These are phyloP conservation scores for Acomys russatus DNA, from an alignment of 2,797 vertebrate genomes.

Conservation along the genomic window DNA sequence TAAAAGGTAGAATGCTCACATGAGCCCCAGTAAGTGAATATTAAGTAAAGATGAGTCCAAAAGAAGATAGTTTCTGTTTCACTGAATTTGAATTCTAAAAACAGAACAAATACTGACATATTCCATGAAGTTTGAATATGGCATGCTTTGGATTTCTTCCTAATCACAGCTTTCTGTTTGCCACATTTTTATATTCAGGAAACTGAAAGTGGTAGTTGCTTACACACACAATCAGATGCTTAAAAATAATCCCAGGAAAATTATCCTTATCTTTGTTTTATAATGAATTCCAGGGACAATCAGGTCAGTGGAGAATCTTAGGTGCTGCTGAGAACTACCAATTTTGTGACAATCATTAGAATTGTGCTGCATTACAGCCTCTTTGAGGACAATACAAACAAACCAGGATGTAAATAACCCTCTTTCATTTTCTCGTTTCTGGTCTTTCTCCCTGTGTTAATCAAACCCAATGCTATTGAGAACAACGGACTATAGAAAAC, in stretches of 20 bases:
- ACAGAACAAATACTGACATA: slow-evolving; percentile 53
- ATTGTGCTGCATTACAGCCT: slow-evolving; percentile 70
- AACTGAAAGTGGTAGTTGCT: slow-evolving; percentile 76
- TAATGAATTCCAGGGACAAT: slow-evolving; percentile 80
- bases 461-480: slow-evolving; percentile 72
- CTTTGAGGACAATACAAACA: slow-evolving; percentile 66
- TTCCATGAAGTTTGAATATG: slow-evolving; percentile 44
- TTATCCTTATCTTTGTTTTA: slow-evolving; percentile 79
- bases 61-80: slow-evolving; percentile 58
- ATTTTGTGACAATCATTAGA: slow-evolving; percentile 79
- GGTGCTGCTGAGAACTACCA: slow-evolving; percentile 79
- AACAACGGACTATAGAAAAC: slow-evolving; percentile 64
- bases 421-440: slow-evolving; percentile 71
- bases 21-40: slow-evolving; percentile 14
- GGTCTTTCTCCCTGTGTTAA: slow-evolving; percentile 53
- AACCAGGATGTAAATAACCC: slow-evolving; percentile 75
- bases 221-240: slow-evolving; percentile 66
- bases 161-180: slow-evolving; percentile 71
- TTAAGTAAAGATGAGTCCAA: slow-evolving; percentile 54
- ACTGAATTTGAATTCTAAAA: slow-evolving; percentile 69
- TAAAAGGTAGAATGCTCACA: slow-evolving; percentile 55
- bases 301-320: slow-evolving; percentile 79
- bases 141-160: slow-evolving; percentile 60
- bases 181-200: slow-evolving; percentile 58
- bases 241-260: slow-evolving; percentile 80